phyloP scores from a whole-genome alignment of 2,113 vertebrate species.

The Microcebus tavaratra region DNA sequence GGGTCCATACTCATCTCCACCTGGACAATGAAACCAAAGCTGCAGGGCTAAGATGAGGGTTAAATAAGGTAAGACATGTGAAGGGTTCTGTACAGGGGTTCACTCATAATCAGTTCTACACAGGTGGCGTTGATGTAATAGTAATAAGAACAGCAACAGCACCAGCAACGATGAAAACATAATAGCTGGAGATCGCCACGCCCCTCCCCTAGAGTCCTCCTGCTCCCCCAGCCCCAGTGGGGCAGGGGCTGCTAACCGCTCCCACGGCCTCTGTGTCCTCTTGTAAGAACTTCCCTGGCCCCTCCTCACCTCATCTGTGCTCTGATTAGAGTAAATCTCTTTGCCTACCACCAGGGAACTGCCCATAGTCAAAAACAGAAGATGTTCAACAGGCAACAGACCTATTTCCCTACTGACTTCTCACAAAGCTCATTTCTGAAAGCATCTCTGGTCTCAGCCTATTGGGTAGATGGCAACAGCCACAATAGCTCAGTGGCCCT shows the following conservation, averaged over 20 bases:
- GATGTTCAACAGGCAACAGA: not conserved
- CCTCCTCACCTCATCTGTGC: not conserved
- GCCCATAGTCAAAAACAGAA: not conserved
- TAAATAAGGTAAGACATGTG: not conserved
- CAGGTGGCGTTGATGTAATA: not conserved
- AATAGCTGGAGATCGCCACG: not conserved
- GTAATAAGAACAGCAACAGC: not conserved
- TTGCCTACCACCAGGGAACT: not conserved
- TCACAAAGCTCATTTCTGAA: not conserved
- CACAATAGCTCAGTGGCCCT: not conserved
- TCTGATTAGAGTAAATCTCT: not conserved
- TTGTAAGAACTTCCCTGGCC: not conserved
- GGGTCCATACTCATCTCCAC: not conserved
- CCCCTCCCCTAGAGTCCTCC: not conserved
- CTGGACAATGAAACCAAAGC: not conserved
- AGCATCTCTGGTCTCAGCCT: not conserved
- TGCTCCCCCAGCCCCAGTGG: not conserved
- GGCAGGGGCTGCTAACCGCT: accelerated
- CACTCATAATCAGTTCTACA: not conserved
- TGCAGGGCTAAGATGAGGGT: accelerated
- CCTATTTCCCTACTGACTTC: not conserved
- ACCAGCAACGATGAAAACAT: not conserved
- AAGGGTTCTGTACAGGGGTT: not conserved
- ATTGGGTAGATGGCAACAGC: not conserved
- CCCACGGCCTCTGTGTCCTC: not conserved